phyloP scores from a whole-genome alignment of 2,797 vertebrate species.

The Cyprinodon diabolis region DNA sequence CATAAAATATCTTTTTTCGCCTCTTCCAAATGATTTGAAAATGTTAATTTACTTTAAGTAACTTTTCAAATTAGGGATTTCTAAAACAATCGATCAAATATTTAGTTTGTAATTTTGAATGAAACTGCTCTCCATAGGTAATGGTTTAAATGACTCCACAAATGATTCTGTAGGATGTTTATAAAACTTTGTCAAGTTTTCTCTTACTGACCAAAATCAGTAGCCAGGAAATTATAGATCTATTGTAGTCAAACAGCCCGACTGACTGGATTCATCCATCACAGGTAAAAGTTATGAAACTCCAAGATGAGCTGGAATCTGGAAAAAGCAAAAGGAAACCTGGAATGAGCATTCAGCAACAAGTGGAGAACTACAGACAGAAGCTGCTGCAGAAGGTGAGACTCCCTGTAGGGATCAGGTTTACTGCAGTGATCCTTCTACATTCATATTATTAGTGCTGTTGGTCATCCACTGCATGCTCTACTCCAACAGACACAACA shows the following conservation, averaged over 20 bases:
- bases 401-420: not conserved
- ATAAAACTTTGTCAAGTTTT: not conserved
- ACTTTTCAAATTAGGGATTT: too few relatives aligned
- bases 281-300: slow-evolving; percentile 84
- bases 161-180: not conserved
- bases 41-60: too few relatives aligned
- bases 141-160: not conserved
- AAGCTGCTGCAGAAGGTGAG: slow-evolving; percentile 83
- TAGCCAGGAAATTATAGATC: not conserved
- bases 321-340: slow-evolving; percentile 79
- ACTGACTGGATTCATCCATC: slow-evolving; percentile 11
- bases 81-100: too few relatives aligned
- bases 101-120: too few relatives aligned
- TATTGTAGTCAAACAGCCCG: not conserved
- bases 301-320: slow-evolving; percentile 85
- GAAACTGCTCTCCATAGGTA: too few relatives aligned
- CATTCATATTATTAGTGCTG: too few relatives aligned
- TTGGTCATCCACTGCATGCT: not conserved
- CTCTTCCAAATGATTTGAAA: too few relatives aligned
- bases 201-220: not conserved
- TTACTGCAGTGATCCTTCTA: not conserved
- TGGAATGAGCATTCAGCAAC: slow-evolving; percentile 79
- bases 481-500: not conserved
- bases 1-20: too few relatives aligned
- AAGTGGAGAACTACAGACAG: slow-evolving; percentile 84